Evolutionary conservation across 2,888 invertebrate species (phyloP), one percentile per base, ranked within the genome.

Genomic region (Watsonalla cultraria): DNA sequence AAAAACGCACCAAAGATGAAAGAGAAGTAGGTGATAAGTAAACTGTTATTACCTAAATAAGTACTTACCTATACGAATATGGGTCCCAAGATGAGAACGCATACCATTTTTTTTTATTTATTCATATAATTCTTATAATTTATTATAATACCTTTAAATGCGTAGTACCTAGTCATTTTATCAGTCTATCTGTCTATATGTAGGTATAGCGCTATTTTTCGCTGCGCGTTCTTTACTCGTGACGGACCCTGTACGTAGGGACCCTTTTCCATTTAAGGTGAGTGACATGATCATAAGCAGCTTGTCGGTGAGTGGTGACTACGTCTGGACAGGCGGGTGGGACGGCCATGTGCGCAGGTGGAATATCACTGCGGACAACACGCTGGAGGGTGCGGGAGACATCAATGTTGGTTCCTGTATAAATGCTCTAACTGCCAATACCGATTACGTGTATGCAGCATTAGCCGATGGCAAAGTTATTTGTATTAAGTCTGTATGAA

Each of bases 311-410:
- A 82, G 75, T 13, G 82, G 86, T 0, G 76, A 80, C 55, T 75
- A 79, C 58, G 84, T 89, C 6, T 94, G 92, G 84, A 92, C 92
- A 0, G 93, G 90, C 0, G 92, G 93, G 8, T 89, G 92, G 82
- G 92, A 93, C 61, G 93, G 93, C 13, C 76, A 76, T 54, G 76
- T 93, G 45, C 80, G 83, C 51, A 74, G 90, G 34, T 90, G 86
- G 86, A 82, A 79, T 58, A 81, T 89, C 45, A 57, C 61, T 0
- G 72, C 65, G 4, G 24, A 24, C 7, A 75, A 90, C 46, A 78
- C 83, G 54, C 58, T 90, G 46, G 70, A 80, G 57, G 58, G 76
- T 35, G 79, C 78, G 2, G 90, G 89, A 39, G 83, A 83, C 49
- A 65, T 89, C n/a, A 74, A 78, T 52, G 58, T 88, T 8, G 87